Evolutionary conservation across 1,140 invertebrate species (phyloP).

Genomic region (Pararge aegeria): DNA sequence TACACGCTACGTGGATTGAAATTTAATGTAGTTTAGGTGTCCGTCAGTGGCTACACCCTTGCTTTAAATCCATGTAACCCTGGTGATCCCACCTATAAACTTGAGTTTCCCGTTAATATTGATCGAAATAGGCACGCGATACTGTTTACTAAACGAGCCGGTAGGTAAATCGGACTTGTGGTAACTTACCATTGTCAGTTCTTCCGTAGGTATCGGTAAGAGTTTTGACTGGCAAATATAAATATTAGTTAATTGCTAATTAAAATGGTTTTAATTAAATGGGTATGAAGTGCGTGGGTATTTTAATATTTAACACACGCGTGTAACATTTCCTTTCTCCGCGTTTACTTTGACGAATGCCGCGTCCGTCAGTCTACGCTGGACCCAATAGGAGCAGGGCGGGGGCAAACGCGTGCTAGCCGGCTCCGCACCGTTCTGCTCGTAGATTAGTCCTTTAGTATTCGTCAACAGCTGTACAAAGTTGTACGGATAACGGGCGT

Average conservation of each 20-base stretch:
- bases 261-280: neutral
- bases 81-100: conserved; percentile 45
- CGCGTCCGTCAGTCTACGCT: conserved; percentile 11
- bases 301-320: conserved; percentile 21
- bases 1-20: too few species aligned
- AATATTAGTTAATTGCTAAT: neutral
- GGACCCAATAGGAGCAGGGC: conserved; percentile 30
- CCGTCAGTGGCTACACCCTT: too few species aligned
- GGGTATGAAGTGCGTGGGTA: conserved; percentile 6
- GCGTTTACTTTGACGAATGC: conserved; percentile 6
- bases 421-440: conserved; percentile 20
- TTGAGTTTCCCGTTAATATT: conserved; percentile 36
- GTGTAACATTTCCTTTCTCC: conserved; percentile 25
- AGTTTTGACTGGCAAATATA: neutral
- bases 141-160: too few species aligned
- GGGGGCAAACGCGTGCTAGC: conserved; percentile 34
- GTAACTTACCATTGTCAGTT: too few species aligned
- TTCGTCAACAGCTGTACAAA: conserved; percentile 45
- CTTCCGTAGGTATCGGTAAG: too few species aligned
- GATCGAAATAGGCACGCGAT: conserved; percentile 41
- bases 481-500: conserved; percentile 38
- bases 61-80: conserved; percentile 54
- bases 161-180: too few species aligned
- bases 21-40: too few species aligned
- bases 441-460: conserved; percentile 36